Evolutionary conservation across 2,888 invertebrate genomes (phyloP).

Genomic region (Microplitis deprimator): DNA sequence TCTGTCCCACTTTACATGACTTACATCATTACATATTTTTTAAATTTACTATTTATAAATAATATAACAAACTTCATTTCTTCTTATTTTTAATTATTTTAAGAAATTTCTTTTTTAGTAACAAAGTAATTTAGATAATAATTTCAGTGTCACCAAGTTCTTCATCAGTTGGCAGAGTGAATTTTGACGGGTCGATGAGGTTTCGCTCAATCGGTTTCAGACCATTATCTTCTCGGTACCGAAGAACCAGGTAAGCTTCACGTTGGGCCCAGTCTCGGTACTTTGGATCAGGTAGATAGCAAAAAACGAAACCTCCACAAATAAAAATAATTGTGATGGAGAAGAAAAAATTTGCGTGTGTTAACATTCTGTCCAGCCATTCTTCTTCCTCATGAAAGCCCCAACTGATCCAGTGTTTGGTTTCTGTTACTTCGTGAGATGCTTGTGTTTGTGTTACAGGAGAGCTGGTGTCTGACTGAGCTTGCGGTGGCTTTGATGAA

Average conservation of each 20-base stretch:
- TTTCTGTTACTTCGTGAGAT: conserved; percentile 50
- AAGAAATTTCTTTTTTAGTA: conserved; percentile 16
- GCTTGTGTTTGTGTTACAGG: conserved; percentile 21
- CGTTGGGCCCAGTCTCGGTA: conserved; percentile 88
- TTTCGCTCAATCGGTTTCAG: conserved; percentile 87
- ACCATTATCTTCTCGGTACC: conserved; percentile 87
- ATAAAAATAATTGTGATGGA: conserved; percentile 81
- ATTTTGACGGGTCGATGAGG: conserved; percentile 80
- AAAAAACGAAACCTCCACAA: conserved; percentile 77
- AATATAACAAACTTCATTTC: not conserved
- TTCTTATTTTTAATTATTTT: conserved; percentile 28
- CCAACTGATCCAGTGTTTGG: conserved; percentile 87
- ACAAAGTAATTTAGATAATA: conserved; percentile 79
- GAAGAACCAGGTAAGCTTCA: conserved; percentile 91
- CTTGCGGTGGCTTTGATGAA: conserved; percentile 42
- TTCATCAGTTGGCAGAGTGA: conserved; percentile 88
- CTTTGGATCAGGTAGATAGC: conserved; percentile 85
- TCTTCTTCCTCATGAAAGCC: conserved; percentile 82
- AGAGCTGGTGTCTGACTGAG: conserved; percentile 23
- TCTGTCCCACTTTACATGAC: not conserved
- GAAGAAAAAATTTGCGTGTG: conserved; percentile 81
- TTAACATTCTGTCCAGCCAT: conserved; percentile 78
- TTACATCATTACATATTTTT: not conserved
- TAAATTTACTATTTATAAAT: not conserved
- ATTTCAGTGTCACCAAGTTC: conserved; percentile 89